Conservation (phyloP, 2,888 invertebrate genomes). For the Caenorhabditis afra region DNA sequence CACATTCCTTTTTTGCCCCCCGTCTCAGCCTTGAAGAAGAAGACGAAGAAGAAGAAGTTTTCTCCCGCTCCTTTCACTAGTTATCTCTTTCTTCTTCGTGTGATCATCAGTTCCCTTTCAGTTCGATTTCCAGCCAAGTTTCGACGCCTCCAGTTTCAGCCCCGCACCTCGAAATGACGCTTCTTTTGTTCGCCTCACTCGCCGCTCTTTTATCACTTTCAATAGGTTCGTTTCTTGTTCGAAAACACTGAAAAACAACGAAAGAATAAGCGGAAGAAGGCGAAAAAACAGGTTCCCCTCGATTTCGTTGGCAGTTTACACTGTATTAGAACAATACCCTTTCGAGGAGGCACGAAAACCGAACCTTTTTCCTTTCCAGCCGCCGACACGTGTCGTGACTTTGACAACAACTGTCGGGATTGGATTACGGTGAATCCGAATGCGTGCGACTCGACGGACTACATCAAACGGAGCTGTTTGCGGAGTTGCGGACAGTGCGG, state of each 20-base stretch:
- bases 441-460: slow-evolving; percentile 73
- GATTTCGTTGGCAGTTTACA: slow-evolving; percentile 37
- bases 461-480: slow-evolving; percentile 73
- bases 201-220: slow-evolving; percentile 42
- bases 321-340: slow-evolving; percentile 54
- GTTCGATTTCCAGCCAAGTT: no score
- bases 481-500: slow-evolving; percentile 75
- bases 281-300: slow-evolving; percentile 38
- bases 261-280: slow-evolving; percentile 21
- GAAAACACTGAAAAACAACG: slow-evolving; percentile 12
- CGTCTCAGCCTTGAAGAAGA: slow-evolving; percentile 30
- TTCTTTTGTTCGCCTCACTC: slow-evolving; percentile 33
- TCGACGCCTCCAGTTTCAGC: slow-evolving; percentile 17
- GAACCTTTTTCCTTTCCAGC: slow-evolving; percentile 27
- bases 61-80: slow-evolving; percentile 44
- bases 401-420: slow-evolving; percentile 75
- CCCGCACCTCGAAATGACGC: neutral
- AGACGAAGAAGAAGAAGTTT: no score
- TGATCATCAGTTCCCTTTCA: slow-evolving; percentile 24
- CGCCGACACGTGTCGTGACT: slow-evolving; percentile 64
- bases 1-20: neutral
- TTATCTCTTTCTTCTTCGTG: slow-evolving; percentile 18
- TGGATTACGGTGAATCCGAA: slow-evolving; percentile 74
- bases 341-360: neutral
- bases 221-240: slow-evolving; percentile 23